Conservation (phyloP, 2,888 invertebrate species). For the Odontomyia ornata region DNA sequence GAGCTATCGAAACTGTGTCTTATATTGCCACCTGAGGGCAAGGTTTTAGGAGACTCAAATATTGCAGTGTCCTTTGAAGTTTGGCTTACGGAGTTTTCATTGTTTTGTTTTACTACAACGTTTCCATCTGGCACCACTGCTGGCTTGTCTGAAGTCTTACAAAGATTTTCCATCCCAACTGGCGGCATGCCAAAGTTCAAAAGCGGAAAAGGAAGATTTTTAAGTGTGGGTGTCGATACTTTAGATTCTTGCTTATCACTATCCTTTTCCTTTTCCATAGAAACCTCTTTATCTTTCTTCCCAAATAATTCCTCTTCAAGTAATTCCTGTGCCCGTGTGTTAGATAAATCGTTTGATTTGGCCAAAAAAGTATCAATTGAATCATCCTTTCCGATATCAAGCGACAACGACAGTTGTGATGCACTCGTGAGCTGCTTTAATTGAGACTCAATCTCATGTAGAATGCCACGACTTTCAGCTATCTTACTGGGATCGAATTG, state of each 20-base stretch:
- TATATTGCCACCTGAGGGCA: too few relatives aligned
- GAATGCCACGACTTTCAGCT: constrained; percentile 26
- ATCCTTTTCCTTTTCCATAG: background rate
- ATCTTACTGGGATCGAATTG: constrained; percentile 24
- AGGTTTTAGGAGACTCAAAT: too few relatives aligned
- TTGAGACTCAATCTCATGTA: constrained; percentile 16
- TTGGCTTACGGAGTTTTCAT: too few relatives aligned
- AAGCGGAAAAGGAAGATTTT: background rate
- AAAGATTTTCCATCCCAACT: too few relatives aligned
- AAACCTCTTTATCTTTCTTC: background rate
- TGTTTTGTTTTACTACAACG: too few relatives aligned
- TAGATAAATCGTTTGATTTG: background rate
- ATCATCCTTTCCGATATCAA: background rate
- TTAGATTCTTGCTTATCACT: too few relatives aligned
- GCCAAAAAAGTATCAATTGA: background rate
- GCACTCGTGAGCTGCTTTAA: constrained; percentile 4
- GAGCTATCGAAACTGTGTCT: too few relatives aligned
- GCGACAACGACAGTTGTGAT: background rate
- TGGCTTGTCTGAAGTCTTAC: too few relatives aligned
- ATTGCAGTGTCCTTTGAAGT: too few relatives aligned
- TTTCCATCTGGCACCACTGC: too few relatives aligned
- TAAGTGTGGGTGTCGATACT: background rate
- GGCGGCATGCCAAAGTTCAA: background rate
- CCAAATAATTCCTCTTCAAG: too few relatives aligned
- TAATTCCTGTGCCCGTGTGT: background rate